A percentile compares a stretch with the other conserved stretches of the same genome.
Conservation (phyloP, 2,888 invertebrate species). For the Cerceris rybyensis region DNA sequence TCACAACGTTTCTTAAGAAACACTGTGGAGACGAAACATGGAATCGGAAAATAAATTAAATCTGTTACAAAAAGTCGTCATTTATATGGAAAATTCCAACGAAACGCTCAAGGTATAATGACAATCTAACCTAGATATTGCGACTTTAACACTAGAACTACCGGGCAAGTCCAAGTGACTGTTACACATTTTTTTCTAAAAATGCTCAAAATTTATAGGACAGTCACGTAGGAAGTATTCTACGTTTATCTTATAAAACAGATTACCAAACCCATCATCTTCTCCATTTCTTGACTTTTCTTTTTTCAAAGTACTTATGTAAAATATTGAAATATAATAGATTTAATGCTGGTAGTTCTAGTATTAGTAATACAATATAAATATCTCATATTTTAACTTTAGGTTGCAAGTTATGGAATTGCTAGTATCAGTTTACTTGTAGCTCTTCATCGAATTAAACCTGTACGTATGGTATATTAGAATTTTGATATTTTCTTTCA, state of each 20-base stretch:
- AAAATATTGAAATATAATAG: too few relatives aligned
- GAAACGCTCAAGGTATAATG: conserved; percentile 63
- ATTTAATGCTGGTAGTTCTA: too few relatives aligned
- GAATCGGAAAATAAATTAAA: conserved; percentile 34
- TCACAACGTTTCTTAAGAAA: too few relatives aligned
- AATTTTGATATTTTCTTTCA: not conserved
- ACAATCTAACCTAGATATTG: not conserved
- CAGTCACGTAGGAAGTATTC: too few relatives aligned
- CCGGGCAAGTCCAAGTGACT: too few relatives aligned
- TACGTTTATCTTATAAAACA: too few relatives aligned
- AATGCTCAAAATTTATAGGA: too few relatives aligned
- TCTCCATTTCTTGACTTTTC: too few relatives aligned
- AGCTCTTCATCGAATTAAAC: conserved; percentile 85
- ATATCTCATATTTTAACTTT: conserved; percentile 73
- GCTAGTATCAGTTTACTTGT: conserved; percentile 84
- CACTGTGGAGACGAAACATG: conserved; percentile 15
- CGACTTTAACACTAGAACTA: too few relatives aligned
- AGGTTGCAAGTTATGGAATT: conserved; percentile 85
- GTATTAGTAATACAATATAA: not conserved
- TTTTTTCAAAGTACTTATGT: too few relatives aligned
- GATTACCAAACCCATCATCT: too few relatives aligned
- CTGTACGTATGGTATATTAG: conserved; percentile 81
- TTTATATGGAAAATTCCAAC: conserved; percentile 70
- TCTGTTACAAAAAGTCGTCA: conserved; percentile 65
- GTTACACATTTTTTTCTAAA: too few relatives aligned